Conservation (phyloP, 2,797 vertebrate species). For the Cynodonichthys magdalenae region DNA sequence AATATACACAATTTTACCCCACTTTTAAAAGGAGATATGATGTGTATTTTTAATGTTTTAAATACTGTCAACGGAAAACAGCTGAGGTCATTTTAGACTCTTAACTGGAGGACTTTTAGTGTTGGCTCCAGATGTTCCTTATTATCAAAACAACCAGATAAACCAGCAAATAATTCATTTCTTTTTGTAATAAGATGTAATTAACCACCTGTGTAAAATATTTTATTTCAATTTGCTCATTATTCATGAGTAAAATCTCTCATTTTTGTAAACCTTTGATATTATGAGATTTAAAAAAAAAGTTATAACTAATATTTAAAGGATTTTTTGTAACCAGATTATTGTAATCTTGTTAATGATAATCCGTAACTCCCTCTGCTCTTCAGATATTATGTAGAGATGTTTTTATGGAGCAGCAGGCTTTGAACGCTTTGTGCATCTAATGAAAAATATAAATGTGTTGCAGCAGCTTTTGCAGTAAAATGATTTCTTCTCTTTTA, state of each 20-base stretch:
- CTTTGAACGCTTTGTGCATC: conserved; percentile 48
- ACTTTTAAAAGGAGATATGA: no score
- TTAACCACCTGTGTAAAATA: conserved; percentile 26
- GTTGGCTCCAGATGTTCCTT: not conserved
- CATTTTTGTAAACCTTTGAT: conserved; percentile 12
- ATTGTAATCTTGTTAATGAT: conserved; percentile 73
- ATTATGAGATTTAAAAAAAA: no score
- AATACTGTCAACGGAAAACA: not conserved
- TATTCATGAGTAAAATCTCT: conserved; percentile 27
- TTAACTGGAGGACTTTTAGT: not conserved
- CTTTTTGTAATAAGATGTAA: conserved; percentile 13
- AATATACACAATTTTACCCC: no score
- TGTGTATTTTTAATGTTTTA: not conserved
- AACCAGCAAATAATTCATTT: not conserved
- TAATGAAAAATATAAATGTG: conserved; percentile 50
- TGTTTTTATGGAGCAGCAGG: conserved; percentile 36
- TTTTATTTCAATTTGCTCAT: conserved; percentile 13
- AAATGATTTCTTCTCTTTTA: conserved; percentile 66
- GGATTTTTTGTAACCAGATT: conserved; percentile 64
- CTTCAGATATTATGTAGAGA: conserved; percentile 46
- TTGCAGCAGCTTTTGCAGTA: conserved; percentile 25
- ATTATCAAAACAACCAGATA: not conserved
- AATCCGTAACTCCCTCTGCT: conserved; percentile 56
- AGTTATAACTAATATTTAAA: conserved; percentile 62
- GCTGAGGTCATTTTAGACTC: not conserved